A percentile compares a stretch with the other conserved stretches of the same genome.
These are phyloP conservation scores for Anoplolepis gracilipes DNA, from an alignment of 1,140 invertebrate species.

Conservation along the genomic window DNA sequence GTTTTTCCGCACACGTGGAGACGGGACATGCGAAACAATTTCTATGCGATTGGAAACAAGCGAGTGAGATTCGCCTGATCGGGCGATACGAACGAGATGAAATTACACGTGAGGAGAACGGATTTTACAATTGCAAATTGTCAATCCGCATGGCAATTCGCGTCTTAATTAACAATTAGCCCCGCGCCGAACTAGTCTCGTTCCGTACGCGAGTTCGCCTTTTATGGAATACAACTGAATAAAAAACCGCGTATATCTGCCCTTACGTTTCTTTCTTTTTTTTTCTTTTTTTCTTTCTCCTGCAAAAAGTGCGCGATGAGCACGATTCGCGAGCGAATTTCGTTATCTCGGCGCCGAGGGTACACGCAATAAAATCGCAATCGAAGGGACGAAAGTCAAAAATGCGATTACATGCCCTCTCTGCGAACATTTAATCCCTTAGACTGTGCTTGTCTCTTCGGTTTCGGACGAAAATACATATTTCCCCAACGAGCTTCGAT, in stretches of 20 bases:
- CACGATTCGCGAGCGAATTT: constrained; percentile 35
- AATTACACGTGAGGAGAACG: constrained; percentile 65
- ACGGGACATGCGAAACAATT: constrained; percentile 63
- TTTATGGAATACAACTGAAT: constrained; percentile 32
- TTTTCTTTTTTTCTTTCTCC: not conserved
- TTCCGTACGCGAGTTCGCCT: constrained; percentile 23
- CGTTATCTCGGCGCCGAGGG: constrained; percentile 40
- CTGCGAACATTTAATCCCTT: constrained; percentile 35
- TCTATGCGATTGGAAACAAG: constrained; percentile 66
- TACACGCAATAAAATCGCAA: constrained; percentile 57
- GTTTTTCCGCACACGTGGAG: constrained; percentile 33
- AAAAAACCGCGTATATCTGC: constrained; percentile 31
- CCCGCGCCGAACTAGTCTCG: constrained; percentile 9
- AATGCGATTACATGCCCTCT: constrained; percentile 40
- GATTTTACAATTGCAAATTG: constrained; percentile 79
- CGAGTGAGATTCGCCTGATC: constrained; percentile 66
- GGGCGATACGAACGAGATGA: constrained; percentile 54
- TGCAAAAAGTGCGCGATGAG: constrained; percentile 24
- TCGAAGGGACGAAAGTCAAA: constrained; percentile 56
- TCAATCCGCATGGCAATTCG: constrained; percentile 76
- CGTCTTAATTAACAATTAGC: constrained; percentile 75
- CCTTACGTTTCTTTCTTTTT: constrained; percentile 3
- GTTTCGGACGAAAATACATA: constrained; percentile 13
- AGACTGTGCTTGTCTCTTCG: constrained; percentile 5
- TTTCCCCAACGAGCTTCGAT: constrained; percentile 24